phyloP scores from a whole-genome alignment of 2,888 invertebrate species.

The Heterodera filipjevi region DNA sequence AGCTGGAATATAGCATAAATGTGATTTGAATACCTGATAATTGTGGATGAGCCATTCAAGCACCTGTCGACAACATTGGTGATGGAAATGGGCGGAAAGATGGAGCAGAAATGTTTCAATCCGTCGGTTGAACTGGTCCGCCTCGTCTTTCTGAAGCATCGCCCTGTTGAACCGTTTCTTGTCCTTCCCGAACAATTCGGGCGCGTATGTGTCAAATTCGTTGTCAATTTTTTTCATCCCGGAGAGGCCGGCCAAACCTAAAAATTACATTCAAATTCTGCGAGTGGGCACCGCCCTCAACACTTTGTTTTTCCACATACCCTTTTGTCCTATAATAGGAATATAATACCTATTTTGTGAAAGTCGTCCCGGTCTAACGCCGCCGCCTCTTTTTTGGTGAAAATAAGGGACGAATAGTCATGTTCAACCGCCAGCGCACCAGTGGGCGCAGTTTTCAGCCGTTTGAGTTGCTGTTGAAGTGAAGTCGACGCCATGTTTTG shows the following conservation, averaged over 20 bases:
- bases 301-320: too few species aligned
- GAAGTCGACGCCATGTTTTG: constrained; percentile 61
- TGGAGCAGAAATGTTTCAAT: constrained; percentile 79
- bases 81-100: constrained; percentile 84
- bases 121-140: constrained; percentile 76
- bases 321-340: background rate
- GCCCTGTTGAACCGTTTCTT: constrained; percentile 74
- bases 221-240: constrained; percentile 79
- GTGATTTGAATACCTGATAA: constrained; percentile 66
- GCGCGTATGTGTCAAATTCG: constrained; percentile 77
- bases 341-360: constrained; percentile 79
- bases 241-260: constrained; percentile 79
- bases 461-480: constrained; percentile 67
- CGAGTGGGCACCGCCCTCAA: too few species aligned
- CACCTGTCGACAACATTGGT: constrained; percentile 84
- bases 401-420: constrained; percentile 78
- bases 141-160: constrained; percentile 76
- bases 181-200: constrained; percentile 78
- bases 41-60: constrained; percentile 90
- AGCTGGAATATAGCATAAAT: too few species aligned
- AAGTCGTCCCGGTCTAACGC: constrained; percentile 82
- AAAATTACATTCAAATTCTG: constrained; percentile 30
- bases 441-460: constrained; percentile 66
- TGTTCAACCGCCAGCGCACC: constrained; percentile 61
- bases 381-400: constrained; percentile 87